A percentile compares a stretch with the other conserved stretches of the same genome.
phyloP scores from a whole-genome alignment of 2,797 vertebrate genomes.

The Xenopus petersii region DNA sequence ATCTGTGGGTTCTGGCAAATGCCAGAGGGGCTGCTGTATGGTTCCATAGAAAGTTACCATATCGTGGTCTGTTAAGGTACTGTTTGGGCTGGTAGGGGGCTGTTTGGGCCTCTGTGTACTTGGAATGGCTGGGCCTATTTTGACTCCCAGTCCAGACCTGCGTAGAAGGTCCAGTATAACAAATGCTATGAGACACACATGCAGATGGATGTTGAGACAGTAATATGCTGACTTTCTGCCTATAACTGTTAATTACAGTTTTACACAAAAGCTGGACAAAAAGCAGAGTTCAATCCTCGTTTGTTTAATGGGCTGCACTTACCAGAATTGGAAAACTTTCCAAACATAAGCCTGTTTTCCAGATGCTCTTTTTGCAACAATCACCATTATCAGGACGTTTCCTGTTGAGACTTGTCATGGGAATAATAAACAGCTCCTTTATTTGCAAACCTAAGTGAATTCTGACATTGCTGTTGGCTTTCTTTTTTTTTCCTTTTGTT shows the following conservation, averaged over 20 bases:
- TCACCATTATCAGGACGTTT: conserved; percentile 46
- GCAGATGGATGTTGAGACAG: not conserved
- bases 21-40: no score
- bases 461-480: conserved; percentile 36
- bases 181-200: no score
- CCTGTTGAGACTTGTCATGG: conserved; percentile 40
- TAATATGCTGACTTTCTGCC: not conserved
- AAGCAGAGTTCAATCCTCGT: not conserved
- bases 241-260: not conserved
- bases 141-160: no score
- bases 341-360: conserved; percentile 46
- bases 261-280: not conserved
- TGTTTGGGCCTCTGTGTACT: no score
- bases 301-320: conserved; percentile 10
- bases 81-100: no score
- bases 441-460: conserved; percentile 30
- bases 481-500: conserved; percentile 27
- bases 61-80: no score
- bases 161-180: no score
- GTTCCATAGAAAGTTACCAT: no score
- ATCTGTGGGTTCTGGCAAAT: no score
- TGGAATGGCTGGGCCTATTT: no score
- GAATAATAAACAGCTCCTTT: conserved; percentile 50
- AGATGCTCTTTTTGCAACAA: conserved; percentile 46
- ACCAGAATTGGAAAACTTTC: conserved; percentile 24